Evolutionary conservation across 2,797 vertebrate species (phyloP), one percentile per base, ranked within the genome.

Genomic region (Crypturellus tataupa): DNA sequence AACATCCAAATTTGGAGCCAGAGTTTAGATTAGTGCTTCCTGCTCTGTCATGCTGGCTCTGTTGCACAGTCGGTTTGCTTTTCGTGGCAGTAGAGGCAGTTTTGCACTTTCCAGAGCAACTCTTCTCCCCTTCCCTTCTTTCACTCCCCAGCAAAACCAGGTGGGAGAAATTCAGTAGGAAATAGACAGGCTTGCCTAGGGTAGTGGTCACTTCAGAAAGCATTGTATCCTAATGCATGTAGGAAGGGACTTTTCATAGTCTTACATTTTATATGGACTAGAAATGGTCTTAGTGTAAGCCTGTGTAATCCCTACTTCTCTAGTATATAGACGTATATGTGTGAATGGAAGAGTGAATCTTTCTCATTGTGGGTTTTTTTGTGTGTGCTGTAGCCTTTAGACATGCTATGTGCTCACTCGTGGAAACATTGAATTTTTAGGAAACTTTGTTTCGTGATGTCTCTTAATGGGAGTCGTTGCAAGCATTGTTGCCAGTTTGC

Each of bases 1-100:
- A 81, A 53, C 69, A 69, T 87, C 89, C 94, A 92, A 87, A 92
- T 94, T 94, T 94, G 94, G 87, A 95, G 67, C 80, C 77, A 44
- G 70, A 88, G 77, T 92, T 92, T 79, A 64, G 70, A 65, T 87
- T 84, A 79, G 56, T 7, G 9, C 73, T 93, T 95, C 89, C 73
- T 96, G 87, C 91, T 86, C 87, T 93, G 92, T 91, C 92, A 63
- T 63, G 39, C 85, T 81, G 73, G 65, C 55, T 81, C 2, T 10
- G 42, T 29, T 87, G 51, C 5, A 4, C n/a, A 12, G 42, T 31
- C 70, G 29, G 2, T 76, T 95, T 75, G n/a, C 55, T 44, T 84
- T 60, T 75, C 3, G 0, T 72, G n/a, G 85, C 87, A 55, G 35
- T 83, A 20, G 65, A 64, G 39, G 23, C 46, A 83, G 15, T 4